Conservation (phyloP, 1,140 invertebrate species). For the Prorops nasuta region DNA sequence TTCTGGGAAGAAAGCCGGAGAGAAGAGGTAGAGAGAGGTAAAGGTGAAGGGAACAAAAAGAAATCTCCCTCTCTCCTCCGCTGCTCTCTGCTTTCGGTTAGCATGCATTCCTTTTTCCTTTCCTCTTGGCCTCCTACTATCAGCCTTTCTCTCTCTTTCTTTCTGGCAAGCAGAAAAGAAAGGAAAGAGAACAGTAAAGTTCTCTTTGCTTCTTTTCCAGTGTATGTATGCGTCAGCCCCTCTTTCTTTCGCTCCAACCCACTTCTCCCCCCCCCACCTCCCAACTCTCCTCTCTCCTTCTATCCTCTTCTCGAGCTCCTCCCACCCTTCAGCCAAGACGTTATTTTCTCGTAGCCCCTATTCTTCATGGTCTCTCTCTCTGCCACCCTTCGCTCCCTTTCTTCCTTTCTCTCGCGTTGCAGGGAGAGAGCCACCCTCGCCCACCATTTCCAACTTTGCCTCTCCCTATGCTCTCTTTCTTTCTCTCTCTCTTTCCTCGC, state of each 20-base stretch:
- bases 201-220: too few relatives aligned
- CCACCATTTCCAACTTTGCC: not conserved
- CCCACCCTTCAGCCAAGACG: not conserved
- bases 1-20: too few relatives aligned
- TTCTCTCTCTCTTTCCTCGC: conserved; percentile 19
- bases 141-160: too few relatives aligned
- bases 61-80: conserved; percentile 4
- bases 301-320: conserved; percentile 1
- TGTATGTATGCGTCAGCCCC: too few relatives aligned
- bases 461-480: conserved; percentile 28
- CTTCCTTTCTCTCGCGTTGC: not conserved
- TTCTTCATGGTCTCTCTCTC: not conserved
- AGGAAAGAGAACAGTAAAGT: too few relatives aligned
- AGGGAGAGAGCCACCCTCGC: conserved; percentile 12
- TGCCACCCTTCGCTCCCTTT: not conserved
- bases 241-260: too few relatives aligned
- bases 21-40: too few relatives aligned
- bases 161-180: too few relatives aligned
- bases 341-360: conserved; percentile 1
- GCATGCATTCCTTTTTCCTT: too few relatives aligned
- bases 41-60: too few relatives aligned
- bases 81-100: conserved; percentile 6
- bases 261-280: too few relatives aligned
- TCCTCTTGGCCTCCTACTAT: too few relatives aligned
- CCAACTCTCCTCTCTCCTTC: conserved; percentile 5